These are phyloP conservation scores for Drosophila borborema DNA, from an alignment of 2,888 invertebrate species.

Conservation along the genomic window DNA sequence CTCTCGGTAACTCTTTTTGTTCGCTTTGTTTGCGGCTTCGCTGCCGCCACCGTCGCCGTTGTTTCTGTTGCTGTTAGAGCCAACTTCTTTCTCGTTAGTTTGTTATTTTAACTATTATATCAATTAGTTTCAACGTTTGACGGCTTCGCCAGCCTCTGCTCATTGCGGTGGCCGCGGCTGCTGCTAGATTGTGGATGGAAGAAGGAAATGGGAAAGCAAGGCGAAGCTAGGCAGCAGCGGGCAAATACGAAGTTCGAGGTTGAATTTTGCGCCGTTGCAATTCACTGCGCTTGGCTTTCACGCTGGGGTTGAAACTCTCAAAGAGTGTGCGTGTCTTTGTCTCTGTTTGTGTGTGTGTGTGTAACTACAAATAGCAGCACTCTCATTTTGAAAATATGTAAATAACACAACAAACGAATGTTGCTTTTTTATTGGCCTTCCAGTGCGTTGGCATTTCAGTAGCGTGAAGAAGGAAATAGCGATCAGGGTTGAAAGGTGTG, in stretches of 20 bases:
- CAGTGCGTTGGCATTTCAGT: slow-evolving; percentile 69
- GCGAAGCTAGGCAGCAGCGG: slow-evolving; percentile 21
- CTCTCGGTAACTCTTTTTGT: slow-evolving; percentile 36
- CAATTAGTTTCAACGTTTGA: slow-evolving; percentile 77
- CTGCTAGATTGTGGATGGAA: slow-evolving; percentile 34
- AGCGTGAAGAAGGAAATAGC: slow-evolving; percentile 47
- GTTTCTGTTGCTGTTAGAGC: slow-evolving; percentile 10
- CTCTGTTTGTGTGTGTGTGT: slow-evolving; percentile 2
- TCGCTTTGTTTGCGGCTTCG: slow-evolving; percentile 39
- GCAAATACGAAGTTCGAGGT: slow-evolving; percentile 36
- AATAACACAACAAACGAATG: slow-evolving; percentile 53
- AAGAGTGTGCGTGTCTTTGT: slow-evolving; percentile 8
- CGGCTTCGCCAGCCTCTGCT: slow-evolving; percentile 53
- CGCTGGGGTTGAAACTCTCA: slow-evolving; percentile 48
- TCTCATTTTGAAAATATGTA: slow-evolving; percentile 71
- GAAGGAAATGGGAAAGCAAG: slow-evolving; percentile 49
- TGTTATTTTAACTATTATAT: slow-evolving; percentile 80
- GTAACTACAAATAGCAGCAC: slow-evolving; percentile 47
- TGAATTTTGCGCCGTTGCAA: slow-evolving; percentile 64
- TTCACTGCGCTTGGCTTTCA: slow-evolving; percentile 69
- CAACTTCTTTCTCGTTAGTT: slow-evolving; percentile 74
- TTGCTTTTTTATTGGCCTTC: slow-evolving; percentile 26
- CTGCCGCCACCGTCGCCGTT: slow-evolving; percentile 10
- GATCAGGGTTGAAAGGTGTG: slow-evolving; percentile 67
- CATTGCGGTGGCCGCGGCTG: slow-evolving; percentile 23